Percentiles rank a stretch among this genome's conserved stretches.
phyloP scores from a whole-genome alignment of 2,113 vertebrate genomes.

The Protomyctophum bolini region DNA sequence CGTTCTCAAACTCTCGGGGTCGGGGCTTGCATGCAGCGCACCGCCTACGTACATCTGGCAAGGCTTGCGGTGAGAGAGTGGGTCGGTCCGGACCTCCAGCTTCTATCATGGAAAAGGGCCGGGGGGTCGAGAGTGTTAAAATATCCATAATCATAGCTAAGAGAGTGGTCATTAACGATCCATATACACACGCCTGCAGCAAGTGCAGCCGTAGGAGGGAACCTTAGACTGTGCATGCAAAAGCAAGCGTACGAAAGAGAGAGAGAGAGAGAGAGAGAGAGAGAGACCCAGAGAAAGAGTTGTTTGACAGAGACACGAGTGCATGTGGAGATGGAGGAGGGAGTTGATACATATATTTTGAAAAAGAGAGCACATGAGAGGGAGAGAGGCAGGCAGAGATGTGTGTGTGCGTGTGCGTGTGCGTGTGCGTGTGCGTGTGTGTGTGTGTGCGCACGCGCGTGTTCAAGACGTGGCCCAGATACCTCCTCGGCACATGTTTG shows the following conservation, averaged over 20 bases:
- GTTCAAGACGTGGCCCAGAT: conserved; percentile 64
- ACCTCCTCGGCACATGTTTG: conserved; percentile 56
- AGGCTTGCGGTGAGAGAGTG: conserved; percentile 28
- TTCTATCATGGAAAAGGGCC: conserved; percentile 42
- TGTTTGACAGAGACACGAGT: no score
- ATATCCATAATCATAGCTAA: conserved; percentile 73
- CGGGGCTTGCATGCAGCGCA: no score
- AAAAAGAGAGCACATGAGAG: conserved; percentile 41
- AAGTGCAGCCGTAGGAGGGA: conserved; percentile 63
- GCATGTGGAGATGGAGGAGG: no score
- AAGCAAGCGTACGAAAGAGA: background rate
- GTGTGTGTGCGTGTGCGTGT: conserved; percentile 64
- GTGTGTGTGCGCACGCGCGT: conserved; percentile 65
- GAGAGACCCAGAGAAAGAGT: conserved; percentile 31
- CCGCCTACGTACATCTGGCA: background rate
- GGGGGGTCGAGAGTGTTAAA: conserved; percentile 51
- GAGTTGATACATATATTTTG: conserved; percentile 25
- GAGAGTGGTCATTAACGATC: conserved; percentile 75
- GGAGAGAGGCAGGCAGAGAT: conserved; percentile 55
- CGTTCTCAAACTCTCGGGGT: background rate
- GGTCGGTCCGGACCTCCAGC: conserved; percentile 1
- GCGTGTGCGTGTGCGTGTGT: conserved; percentile 64
- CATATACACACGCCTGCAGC: conserved; percentile 73
- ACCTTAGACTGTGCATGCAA: conserved; percentile 63
- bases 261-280: conserved; percentile 49